Evolutionary conservation across 1,140 invertebrate species (phyloP), one percentile per base, ranked within the genome.

Genomic region (Ruditapes philippinarum): DNA sequence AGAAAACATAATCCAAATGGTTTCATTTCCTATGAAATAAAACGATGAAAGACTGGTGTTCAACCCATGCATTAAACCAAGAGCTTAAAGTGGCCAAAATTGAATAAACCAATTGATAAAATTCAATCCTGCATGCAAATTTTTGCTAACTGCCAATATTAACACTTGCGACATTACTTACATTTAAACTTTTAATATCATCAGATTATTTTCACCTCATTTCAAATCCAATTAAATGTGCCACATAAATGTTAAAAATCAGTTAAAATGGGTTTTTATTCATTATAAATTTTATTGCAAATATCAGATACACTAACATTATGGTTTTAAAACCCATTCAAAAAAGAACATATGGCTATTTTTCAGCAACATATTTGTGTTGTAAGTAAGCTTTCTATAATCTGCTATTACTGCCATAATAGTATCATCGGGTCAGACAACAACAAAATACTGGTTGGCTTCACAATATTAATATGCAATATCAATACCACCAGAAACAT

Each of bases 121-220:
- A 70, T 70, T 70, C 36, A 70, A 70, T 70, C 65, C 65, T 7
- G n/a, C 65, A 40, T 38, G 65, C 33, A 70, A 70, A 65, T 70
- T 36, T 70, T 70, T 70, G 25, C 17, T 31, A 70, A 70, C 65
- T 36, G 65, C 65, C 65, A 70, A 38, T 70, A 38, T 70, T 28
- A 40, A 70, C 65, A 70, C 65, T 70, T 38, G 38, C 65, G 22
- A 31, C 38, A 70, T 31, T 19, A 33, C 22, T 36, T 38, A 70
- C 36, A 22, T 70, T 70, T 38, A 36, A 70, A 36, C 36, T 70
- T 70, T 38, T 70, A 70, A 70, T 70, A 70, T 70, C 65, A 38
- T 38, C 38, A 28, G 65, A 70, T 38, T 70, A 70, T 38, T 65
- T 70, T 38, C 65, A 40, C 65, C 65, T 70, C 65, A 70, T 70